Conservation (phyloP, 2,797 vertebrate genomes). For the Scomberomorus guttatus region DNA sequence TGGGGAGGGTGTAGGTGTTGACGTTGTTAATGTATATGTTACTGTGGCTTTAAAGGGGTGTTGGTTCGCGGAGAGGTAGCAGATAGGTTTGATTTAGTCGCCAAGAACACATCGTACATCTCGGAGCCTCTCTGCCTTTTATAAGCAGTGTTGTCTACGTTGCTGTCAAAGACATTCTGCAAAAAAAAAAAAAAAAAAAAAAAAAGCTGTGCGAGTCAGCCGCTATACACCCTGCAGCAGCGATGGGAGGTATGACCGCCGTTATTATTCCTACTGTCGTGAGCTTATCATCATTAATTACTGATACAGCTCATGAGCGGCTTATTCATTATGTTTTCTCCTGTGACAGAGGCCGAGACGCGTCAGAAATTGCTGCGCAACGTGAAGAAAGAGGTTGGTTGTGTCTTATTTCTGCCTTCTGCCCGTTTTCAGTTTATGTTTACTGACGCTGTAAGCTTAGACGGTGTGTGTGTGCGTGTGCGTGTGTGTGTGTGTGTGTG, state of each 20-base stretch:
- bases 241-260: slow-evolving; percentile 83
- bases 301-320: slow-evolving; percentile 33
- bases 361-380: slow-evolving; percentile 95
- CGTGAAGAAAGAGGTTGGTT: slow-evolving; percentile 96
- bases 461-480: not conserved
- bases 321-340: slow-evolving; percentile 73
- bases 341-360: slow-evolving; percentile 92
- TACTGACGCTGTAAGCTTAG: slow-evolving; percentile 16
- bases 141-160: not conserved
- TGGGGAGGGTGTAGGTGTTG: not conserved
- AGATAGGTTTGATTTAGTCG: slow-evolving; percentile 72
- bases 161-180: slow-evolving; percentile 16
- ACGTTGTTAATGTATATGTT: slow-evolving; percentile 31
- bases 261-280: slow-evolving; percentile 22
- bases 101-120: slow-evolving; percentile 54
- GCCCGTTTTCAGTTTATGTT: slow-evolving; percentile 34
- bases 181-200: no score
- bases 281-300: slow-evolving; percentile 46
- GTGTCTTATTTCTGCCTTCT: slow-evolving; percentile 15
- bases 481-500: not conserved
- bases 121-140: slow-evolving; percentile 32
- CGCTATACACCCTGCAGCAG: slow-evolving; percentile 48
- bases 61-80: slow-evolving; percentile 75
- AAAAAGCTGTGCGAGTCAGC: slow-evolving; percentile 35
- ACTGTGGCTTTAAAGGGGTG: slow-evolving; percentile 86